Evolutionary conservation across 2,113 vertebrate species (phyloP).

Genomic region (Phrynocephalus versicolor): DNA sequence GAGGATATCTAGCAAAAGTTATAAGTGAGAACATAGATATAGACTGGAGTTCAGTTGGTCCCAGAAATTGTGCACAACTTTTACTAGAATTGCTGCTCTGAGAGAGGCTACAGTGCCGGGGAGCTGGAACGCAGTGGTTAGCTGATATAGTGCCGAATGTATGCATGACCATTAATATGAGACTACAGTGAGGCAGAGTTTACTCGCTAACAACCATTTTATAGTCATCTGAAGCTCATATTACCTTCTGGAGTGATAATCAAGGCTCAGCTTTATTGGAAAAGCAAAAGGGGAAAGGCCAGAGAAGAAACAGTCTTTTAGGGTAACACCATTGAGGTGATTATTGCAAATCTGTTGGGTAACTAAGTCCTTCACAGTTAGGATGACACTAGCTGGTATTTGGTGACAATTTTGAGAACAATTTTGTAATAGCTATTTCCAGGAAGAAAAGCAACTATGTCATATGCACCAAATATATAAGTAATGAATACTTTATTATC

Average conservation of each 20-base stretch:
- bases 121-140: conserved; percentile 50
- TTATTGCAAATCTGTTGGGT: conserved; percentile 47
- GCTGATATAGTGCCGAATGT: conserved; percentile 57
- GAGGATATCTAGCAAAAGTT: no score
- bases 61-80: conserved; percentile 23
- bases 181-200: conserved; percentile 42
- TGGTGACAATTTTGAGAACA: conserved; percentile 57
- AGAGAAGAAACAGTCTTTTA: conserved; percentile 68
- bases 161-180: conserved; percentile 48
- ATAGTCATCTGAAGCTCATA: conserved; percentile 64
- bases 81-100: conserved; percentile 43
- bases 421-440: conserved; percentile 43
- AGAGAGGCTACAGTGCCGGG: conserved; percentile 32
- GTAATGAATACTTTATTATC: conserved; percentile 42
- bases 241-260: conserved; percentile 69
- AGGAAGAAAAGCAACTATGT: conserved; percentile 55
- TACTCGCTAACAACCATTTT: conserved; percentile 64
- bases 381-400: not conserved
- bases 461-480: conserved; percentile 62
- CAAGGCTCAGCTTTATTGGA: conserved; percentile 59
- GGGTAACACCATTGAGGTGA: conserved; percentile 60
- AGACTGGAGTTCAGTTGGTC: conserved; percentile 47
- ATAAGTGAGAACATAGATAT: conserved; percentile 41
- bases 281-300: conserved; percentile 68
- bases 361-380: conserved; percentile 34